These are phyloP conservation scores for Tipula helvola DNA, from an alignment of 2,888 invertebrate species.

Conservation along the genomic window DNA sequence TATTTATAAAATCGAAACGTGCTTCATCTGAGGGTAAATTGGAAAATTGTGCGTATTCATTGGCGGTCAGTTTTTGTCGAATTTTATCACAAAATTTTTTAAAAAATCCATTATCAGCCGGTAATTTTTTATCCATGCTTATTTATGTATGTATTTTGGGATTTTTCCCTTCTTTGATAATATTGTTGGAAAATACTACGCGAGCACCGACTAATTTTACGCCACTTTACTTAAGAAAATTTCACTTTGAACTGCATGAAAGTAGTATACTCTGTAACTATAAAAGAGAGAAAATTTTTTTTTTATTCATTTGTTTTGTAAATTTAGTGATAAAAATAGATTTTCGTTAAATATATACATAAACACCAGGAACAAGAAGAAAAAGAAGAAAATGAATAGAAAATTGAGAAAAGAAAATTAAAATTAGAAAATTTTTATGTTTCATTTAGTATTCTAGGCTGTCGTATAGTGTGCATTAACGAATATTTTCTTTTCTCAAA, in stretches of 20 bases:
- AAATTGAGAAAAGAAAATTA: not conserved
- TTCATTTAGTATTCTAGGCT: not conserved
- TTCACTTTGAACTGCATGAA: not conserved
- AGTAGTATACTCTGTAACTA: not conserved
- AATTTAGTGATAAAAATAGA: not conserved
- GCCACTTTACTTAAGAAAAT: not conserved
- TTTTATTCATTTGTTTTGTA: not conserved
- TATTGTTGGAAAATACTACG: not conserved
- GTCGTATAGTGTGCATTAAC: not conserved
- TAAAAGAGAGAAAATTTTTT: not conserved
- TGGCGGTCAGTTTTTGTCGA: not conserved
- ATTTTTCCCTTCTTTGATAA: not conserved
- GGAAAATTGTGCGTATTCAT: conserved; percentile 46
- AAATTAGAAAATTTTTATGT: not conserved
- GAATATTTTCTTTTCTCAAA: not conserved
- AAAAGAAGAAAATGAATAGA: not conserved
- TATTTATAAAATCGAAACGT: conserved; percentile 48
- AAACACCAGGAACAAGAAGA: not conserved
- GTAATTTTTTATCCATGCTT: not conserved
- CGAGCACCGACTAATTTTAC: not conserved
- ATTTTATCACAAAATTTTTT: conserved; percentile 5
- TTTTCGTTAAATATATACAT: not conserved
- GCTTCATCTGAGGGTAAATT: conserved; percentile 49
- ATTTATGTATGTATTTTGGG: not conserved
- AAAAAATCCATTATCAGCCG: not conserved